These are phyloP conservation scores for Caenorhabditis sp. DNA, from an alignment of 2,888 invertebrate species.

Conservation along the genomic window DNA sequence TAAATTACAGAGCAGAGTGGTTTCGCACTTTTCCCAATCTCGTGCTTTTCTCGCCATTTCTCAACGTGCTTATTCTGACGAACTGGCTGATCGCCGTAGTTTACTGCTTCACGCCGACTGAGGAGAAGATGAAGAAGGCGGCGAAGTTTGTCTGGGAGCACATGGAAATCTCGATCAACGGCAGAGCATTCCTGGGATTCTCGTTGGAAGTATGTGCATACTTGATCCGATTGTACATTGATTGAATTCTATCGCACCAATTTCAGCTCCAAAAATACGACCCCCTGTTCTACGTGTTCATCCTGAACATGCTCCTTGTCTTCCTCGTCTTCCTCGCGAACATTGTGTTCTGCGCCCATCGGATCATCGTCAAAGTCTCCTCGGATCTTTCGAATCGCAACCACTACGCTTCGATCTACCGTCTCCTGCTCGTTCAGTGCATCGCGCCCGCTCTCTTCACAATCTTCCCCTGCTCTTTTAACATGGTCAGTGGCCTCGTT, in stretches of 20 bases:
- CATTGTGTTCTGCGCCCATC: slow-evolving; percentile 23
- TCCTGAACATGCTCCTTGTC: slow-evolving; percentile 22
- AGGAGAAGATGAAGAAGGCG: slow-evolving; percentile 18
- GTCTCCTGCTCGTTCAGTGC: slow-evolving; percentile 22
- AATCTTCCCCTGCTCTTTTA: slow-evolving; percentile 27
- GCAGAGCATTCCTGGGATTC: slow-evolving; percentile 28
- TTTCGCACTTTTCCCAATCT: slow-evolving; percentile 10
- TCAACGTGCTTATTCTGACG: slow-evolving; percentile 13
- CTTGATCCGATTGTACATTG: too few relatives aligned
- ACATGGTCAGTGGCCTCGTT: slow-evolving; percentile 24
- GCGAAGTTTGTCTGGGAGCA: slow-evolving; percentile 11
- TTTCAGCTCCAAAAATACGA: slow-evolving; percentile 19
- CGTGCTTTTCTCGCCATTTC: slow-evolving; percentile 6
- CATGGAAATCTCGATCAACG: slow-evolving; percentile 13
- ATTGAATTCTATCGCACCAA: not conserved
- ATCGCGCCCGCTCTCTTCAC: slow-evolving; percentile 25
- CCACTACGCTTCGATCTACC: slow-evolving; percentile 37
- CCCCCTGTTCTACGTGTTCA: slow-evolving; percentile 14
- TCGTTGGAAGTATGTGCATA: slow-evolving; percentile 21
- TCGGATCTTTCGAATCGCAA: slow-evolving; percentile 39
- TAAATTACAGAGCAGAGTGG: slow-evolving; percentile 22
- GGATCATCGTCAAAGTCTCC: slow-evolving; percentile 30
- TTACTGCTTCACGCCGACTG: slow-evolving; percentile 28
- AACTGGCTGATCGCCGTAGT: slow-evolving; percentile 25
- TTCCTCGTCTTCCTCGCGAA: slow-evolving; percentile 9